Percentiles rank a stretch among this genome's conserved stretches.
Evolutionary conservation across 2,113 vertebrate species (phyloP).

Genomic region (Strix uralensis): DNA sequence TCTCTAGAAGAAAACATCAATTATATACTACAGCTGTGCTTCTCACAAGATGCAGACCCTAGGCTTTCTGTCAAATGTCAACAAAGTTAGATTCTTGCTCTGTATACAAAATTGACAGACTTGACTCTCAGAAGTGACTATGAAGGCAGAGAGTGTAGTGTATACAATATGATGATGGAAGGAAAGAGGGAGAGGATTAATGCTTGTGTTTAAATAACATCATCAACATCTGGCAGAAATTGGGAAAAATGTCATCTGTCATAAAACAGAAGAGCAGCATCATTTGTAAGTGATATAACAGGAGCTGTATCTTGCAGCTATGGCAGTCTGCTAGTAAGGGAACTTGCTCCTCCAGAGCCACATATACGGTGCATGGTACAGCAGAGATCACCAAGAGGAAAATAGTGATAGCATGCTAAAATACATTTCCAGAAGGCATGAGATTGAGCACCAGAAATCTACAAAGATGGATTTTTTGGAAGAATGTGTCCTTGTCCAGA

Average conservation of each 20-base stretch:
- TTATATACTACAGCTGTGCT: not conserved
- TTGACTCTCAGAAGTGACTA: not conserved
- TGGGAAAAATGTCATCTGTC: not conserved
- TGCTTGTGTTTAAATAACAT: not conserved
- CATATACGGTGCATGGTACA: not conserved
- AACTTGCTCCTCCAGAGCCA: not conserved
- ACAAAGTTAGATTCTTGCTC: not conserved
- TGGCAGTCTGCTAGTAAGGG: not conserved
- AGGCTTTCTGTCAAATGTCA: not conserved
- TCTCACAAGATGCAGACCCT: not conserved
- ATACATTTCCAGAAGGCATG: not conserved
- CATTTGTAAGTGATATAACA: not conserved
- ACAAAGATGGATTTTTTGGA: slow-evolving; percentile 32
- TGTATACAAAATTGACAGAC: not conserved
- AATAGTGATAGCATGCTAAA: not conserved
- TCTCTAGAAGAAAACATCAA: not conserved
- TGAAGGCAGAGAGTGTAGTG: not conserved
- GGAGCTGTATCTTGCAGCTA: not conserved
- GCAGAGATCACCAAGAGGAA: not conserved
- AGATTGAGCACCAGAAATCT: not conserved
- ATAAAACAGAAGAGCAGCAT: not conserved
- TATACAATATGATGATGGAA: not conserved
- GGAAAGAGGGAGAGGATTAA: not conserved
- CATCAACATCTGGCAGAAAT: not conserved
- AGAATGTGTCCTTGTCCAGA: not conserved